Percentiles rank a stretch among this genome's conserved stretches.
Evolutionary conservation across 1,140 invertebrate species (phyloP).

Genomic region (Phymorhynchus buccinoides): DNA sequence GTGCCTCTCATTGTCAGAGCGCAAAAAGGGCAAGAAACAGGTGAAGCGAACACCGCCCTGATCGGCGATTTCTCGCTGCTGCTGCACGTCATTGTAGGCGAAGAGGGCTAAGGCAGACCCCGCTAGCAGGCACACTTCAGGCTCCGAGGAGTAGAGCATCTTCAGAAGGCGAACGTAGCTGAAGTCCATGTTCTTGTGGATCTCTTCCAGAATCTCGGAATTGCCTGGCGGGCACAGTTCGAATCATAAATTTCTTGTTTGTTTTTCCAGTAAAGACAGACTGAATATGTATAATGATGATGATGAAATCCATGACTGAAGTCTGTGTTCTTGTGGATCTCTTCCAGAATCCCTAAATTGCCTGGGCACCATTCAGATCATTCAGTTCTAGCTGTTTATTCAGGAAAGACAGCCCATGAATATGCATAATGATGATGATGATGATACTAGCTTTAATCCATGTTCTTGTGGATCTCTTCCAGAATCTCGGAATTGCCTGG

Average conservation of each 20-base stretch:
- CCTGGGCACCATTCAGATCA: no score
- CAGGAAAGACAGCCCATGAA: no score
- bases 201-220: slow-evolving; percentile 63
- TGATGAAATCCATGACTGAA: slow-evolving; percentile 72
- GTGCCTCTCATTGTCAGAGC: slow-evolving; percentile 67
- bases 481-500: slow-evolving; percentile 66
- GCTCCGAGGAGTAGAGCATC: slow-evolving; percentile 66
- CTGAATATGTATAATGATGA: no score
- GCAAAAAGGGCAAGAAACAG: slow-evolving; percentile 69
- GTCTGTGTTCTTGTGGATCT: slow-evolving; percentile 64
- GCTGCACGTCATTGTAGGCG: slow-evolving; percentile 69
- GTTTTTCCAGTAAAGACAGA: no score
- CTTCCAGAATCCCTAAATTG: slow-evolving; percentile 62
- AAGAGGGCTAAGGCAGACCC: slow-evolving; percentile 70
- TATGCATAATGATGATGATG: no score
- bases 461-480: slow-evolving; percentile 63
- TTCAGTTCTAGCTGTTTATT: no score
- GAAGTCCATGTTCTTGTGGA: slow-evolving; percentile 66
- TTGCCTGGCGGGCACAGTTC: slow-evolving; percentile 61
- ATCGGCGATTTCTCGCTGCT: slow-evolving; percentile 69
- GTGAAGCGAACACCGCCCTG: slow-evolving; percentile 70
- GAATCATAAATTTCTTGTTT: no score
- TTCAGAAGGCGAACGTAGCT: slow-evolving; percentile 70
- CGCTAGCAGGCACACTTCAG: slow-evolving; percentile 65
- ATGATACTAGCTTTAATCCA: slow-evolving; percentile 71